phyloP scores from a whole-genome alignment of 1,140 invertebrate genomes.

The Pogonomyrmex barbatus region DNA sequence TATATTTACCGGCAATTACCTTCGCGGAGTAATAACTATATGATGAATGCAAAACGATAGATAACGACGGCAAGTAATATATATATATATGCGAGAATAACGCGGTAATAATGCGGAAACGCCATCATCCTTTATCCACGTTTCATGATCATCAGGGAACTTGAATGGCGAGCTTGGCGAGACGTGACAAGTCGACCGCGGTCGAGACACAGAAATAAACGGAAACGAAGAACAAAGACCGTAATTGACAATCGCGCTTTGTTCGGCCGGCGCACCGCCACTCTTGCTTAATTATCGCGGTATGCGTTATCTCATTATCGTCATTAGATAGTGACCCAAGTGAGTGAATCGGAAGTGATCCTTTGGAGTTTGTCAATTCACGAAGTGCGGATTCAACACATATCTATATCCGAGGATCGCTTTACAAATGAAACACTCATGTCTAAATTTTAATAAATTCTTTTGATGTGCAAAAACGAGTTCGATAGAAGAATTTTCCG shows the following conservation, averaged over 20 bases:
- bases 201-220: slow-evolving; percentile 21
- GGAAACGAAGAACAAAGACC: slow-evolving; percentile 47
- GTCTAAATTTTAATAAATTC: not conserved
- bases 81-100: slow-evolving; percentile 5
- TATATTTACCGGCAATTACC: slow-evolving; percentile 23
- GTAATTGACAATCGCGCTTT: slow-evolving; percentile 50
- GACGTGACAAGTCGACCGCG: not conserved
- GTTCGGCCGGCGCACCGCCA: slow-evolving; percentile 25
- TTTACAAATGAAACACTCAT: not conserved
- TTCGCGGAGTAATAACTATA: not conserved
- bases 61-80: slow-evolving; percentile 6
- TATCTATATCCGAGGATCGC: not conserved
- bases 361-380: slow-evolving; percentile 63
- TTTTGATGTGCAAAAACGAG: not conserved
- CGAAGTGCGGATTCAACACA: not conserved
- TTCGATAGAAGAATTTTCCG: not conserved
- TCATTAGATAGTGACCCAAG: slow-evolving; percentile 62
- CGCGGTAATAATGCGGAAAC: slow-evolving; percentile 54
- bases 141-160: slow-evolving; percentile 49
- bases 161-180: slow-evolving; percentile 2
- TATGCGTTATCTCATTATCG: slow-evolving; percentile 72
- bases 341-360: slow-evolving; percentile 19
- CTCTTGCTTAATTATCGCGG: slow-evolving; percentile 65
- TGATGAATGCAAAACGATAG: not conserved
- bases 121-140: slow-evolving; percentile 38